A percentile compares a stretch with the other conserved stretches of the same genome.
These are phyloP conservation scores for Aplochiton taeniatus DNA, from an alignment of 2,797 vertebrate species.

Conservation along the genomic window DNA sequence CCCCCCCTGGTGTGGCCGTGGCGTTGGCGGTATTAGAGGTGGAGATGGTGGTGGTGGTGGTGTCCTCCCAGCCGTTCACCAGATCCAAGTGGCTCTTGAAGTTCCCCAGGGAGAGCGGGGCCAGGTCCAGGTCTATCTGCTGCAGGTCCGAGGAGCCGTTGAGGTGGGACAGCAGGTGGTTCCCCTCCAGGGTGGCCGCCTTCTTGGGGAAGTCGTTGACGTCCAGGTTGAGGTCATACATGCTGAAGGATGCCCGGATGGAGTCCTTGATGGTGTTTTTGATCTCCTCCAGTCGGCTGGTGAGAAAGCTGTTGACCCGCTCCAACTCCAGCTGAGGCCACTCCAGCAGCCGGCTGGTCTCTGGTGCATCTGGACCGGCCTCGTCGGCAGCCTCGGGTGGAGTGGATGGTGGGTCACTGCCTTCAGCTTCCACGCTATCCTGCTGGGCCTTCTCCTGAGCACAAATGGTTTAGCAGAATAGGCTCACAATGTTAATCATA, in stretches of 20 bases:
- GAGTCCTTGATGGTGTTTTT: slow-evolving; percentile 99
- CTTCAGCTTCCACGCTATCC: slow-evolving; percentile 60
- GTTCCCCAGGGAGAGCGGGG: slow-evolving; percentile 89
- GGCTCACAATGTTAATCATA: too few relatives aligned
- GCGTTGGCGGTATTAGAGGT: slow-evolving; percentile 36
- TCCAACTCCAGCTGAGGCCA: slow-evolving; percentile 96
- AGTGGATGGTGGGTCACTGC: slow-evolving; percentile 63
- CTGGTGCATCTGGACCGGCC: slow-evolving; percentile 64
- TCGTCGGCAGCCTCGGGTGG: slow-evolving; percentile 64
- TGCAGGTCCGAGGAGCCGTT: slow-evolving; percentile 90
- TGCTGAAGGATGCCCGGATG: slow-evolving; percentile 93
- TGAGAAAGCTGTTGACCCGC: slow-evolving; percentile 96
- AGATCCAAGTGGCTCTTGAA: slow-evolving; percentile 84
- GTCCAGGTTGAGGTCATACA: slow-evolving; percentile 95
- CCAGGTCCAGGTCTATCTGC: slow-evolving; percentile 94
- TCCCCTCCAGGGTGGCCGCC: slow-evolving; percentile 88
- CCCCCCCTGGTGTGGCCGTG: slow-evolving; percentile 23
- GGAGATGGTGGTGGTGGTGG: slow-evolving; percentile 44
- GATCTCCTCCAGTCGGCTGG: slow-evolving; percentile 95
- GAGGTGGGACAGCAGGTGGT: slow-evolving; percentile 89
- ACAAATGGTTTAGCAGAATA: slow-evolving; percentile 22
- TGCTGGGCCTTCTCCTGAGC: slow-evolving; percentile 86
- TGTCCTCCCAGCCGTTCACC: slow-evolving; percentile 74
- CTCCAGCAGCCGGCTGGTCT: slow-evolving; percentile 82
- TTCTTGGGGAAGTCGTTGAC: slow-evolving; percentile 96